Evolutionary conservation across 2,113 vertebrate species (phyloP).

Genomic region (Elephantulus edwardii): DNA sequence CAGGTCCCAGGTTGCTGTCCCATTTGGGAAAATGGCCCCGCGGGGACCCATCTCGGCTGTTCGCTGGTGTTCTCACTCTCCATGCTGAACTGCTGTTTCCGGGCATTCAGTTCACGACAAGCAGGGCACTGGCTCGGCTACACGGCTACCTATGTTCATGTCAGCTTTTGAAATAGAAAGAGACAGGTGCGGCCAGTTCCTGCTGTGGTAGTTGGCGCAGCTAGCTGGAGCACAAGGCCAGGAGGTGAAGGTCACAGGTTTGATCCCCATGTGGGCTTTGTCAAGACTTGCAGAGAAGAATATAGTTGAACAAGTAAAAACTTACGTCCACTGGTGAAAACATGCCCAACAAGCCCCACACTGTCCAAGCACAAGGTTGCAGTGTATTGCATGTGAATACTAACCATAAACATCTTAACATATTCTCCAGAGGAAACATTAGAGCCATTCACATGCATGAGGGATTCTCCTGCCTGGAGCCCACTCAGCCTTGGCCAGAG

Average conservation of each 20-base stretch:
- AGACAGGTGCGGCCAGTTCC: neutral
- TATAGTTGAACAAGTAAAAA: neutral
- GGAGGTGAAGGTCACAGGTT: neutral
- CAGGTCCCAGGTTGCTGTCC: neutral
- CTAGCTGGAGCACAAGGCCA: neutral
- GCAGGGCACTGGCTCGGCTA: neutral
- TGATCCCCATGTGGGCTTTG: neutral
- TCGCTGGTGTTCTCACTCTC: neutral
- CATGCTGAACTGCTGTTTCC: neutral
- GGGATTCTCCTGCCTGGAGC: neutral
- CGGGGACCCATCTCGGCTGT: neutral
- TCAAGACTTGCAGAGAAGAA: neutral
- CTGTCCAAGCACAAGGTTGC: accelerated
- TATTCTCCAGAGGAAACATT: neutral
- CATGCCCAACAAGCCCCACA: neutral
- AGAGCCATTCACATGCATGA: neutral
- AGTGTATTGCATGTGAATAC: accelerated
- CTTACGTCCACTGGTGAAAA: neutral
- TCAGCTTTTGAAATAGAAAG: neutral
- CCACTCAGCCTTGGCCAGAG: neutral
- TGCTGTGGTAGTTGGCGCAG: neutral
- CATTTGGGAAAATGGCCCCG: neutral
- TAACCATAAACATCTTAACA: neutral
- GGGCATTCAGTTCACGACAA: neutral
- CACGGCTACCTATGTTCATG: neutral